phyloP scores from a whole-genome alignment of 1,140 invertebrate genomes.

The Eumeta japonica region DNA sequence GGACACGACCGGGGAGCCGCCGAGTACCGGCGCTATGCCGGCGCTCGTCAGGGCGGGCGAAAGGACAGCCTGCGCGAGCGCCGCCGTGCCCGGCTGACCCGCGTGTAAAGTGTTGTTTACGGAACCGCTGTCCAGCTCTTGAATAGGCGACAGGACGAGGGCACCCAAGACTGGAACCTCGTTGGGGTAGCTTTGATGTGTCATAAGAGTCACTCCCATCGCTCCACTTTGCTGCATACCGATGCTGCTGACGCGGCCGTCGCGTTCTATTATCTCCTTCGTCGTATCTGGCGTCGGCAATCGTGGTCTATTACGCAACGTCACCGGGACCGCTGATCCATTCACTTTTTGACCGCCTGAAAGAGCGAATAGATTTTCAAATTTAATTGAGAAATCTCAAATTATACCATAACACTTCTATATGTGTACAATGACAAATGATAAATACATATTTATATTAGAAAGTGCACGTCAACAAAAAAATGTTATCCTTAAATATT shows the following conservation, averaged over 20 bases:
- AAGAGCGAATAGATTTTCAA: conserved; percentile 9
- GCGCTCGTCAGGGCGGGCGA: conserved; percentile 59
- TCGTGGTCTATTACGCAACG: conserved; percentile 72
- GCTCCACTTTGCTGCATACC: conserved; percentile 52
- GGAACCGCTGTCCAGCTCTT: conserved; percentile 69
- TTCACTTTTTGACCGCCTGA: conserved; percentile 67
- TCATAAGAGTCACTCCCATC: conserved; percentile 66
- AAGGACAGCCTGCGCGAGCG: conserved; percentile 69
- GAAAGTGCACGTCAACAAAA: too few species aligned
- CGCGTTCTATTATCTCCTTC: conserved; percentile 71
- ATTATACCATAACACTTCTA: too few species aligned
- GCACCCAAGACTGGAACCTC: conserved; percentile 73
- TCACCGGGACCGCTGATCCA: conserved; percentile 63
- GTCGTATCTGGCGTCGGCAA: conserved; percentile 85
- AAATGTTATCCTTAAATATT: too few species aligned
- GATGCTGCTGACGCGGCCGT: conserved; percentile 60
- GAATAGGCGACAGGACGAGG: conserved; percentile 73
- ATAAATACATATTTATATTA: too few species aligned
- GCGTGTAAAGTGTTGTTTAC: conserved; percentile 69
- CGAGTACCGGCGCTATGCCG: conserved; percentile 61
- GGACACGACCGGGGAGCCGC: conserved; percentile 53
- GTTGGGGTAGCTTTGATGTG: conserved; percentile 62
- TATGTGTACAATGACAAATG: too few species aligned
- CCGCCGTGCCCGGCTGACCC: conserved; percentile 66
- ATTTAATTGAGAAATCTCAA: not conserved